These are phyloP conservation scores for Pyrrhia umbra DNA, from an alignment of 2,888 invertebrate genomes.

Conservation along the genomic window DNA sequence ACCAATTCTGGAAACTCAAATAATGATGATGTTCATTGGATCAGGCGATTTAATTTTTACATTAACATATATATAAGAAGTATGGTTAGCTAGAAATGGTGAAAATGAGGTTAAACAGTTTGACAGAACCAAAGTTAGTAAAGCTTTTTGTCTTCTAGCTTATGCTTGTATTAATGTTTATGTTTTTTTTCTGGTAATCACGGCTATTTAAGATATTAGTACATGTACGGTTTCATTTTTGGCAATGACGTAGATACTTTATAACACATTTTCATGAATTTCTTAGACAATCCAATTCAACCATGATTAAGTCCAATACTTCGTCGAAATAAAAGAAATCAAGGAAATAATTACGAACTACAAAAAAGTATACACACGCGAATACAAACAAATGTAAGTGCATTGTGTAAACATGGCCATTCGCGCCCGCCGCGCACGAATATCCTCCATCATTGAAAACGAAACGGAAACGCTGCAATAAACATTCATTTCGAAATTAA, in stretches of 20 bases:
- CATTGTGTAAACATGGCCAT: slow-evolving; percentile 70
- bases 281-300: background rate
- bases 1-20: background rate
- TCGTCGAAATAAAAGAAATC: slow-evolving; percentile 27
- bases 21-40: background rate
- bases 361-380: slow-evolving; percentile 51
- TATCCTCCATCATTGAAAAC: slow-evolving; percentile 77
- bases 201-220: no score
- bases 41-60: background rate
- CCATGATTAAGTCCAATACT: slow-evolving; percentile 19
- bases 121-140: no score
- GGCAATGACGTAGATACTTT: no score
- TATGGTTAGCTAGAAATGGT: no score
- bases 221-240: no score
- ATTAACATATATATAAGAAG: no score
- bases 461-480: slow-evolving; percentile 87
- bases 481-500: slow-evolving; percentile 90
- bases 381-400: slow-evolving; percentile 69
- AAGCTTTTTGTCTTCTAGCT: no score
- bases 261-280: background rate
- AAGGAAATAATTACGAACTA: slow-evolving; percentile 59
- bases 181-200: no score
- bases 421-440: slow-evolving; percentile 59
- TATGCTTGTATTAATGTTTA: no score
- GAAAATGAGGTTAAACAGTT: no score